Percentiles rank a stretch among this genome's conserved stretches.
These are phyloP conservation scores for Parauchenoglanis punctatus DNA, from an alignment of 2,797 vertebrate species.

Conservation along the genomic window DNA sequence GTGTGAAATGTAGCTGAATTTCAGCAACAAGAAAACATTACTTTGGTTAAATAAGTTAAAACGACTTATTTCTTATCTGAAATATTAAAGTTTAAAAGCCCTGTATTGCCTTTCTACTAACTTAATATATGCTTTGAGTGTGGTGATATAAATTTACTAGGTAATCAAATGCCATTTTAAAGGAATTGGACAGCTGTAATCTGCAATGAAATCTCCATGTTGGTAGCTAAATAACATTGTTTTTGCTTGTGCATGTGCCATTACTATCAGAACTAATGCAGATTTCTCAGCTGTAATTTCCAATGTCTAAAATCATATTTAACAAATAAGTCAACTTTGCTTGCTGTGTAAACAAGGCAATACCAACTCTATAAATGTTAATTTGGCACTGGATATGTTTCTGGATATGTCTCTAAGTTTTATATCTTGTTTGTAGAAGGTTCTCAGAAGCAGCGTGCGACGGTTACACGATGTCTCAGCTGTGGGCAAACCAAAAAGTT, in stretches of 20 bases:
- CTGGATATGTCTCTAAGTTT: not conserved
- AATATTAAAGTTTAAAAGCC: not conserved
- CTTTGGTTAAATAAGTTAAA: not conserved
- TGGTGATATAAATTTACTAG: not conserved
- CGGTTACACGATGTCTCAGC: slow-evolving; percentile 79
- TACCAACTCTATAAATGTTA: not conserved
- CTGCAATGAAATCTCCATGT: not conserved
- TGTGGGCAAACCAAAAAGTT: slow-evolving; percentile 79
- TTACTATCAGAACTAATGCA: not conserved
- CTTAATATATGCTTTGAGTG: not conserved
- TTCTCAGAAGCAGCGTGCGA: slow-evolving; percentile 69
- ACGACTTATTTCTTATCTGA: not conserved
- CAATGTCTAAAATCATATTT: not conserved
- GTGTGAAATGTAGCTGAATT: not conserved
- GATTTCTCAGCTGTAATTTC: not conserved
- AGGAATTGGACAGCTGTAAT: not conserved
- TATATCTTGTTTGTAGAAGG: slow-evolving; percentile 36
- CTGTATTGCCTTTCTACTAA: not conserved
- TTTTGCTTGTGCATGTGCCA: not conserved
- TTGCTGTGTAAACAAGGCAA: not conserved
- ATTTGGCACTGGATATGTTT: not conserved
- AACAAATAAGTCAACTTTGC: not conserved
- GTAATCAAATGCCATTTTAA: not conserved
- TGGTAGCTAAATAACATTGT: not conserved
- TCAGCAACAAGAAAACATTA: not conserved